Percentiles rank a stretch among this genome's conserved stretches.
Conservation (phyloP, 23 tunicate species). For the Corella eumyota region DNA sequence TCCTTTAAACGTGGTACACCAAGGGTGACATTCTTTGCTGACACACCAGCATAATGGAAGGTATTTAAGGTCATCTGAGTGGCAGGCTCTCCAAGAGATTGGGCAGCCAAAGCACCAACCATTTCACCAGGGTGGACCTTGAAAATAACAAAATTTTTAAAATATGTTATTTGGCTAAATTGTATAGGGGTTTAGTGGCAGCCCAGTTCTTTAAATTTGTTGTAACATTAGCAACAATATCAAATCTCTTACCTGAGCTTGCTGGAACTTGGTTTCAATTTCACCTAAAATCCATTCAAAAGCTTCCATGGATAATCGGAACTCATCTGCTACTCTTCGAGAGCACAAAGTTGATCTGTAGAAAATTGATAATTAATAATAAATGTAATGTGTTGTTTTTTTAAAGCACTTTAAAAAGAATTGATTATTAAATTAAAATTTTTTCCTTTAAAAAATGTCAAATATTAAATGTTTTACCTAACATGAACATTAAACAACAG, state of each 20-base stretch:
- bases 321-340: constrained; percentile 93
- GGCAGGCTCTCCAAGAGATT: constrained; percentile 98
- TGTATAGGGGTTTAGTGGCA: too few species aligned
- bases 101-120: constrained; percentile 99
- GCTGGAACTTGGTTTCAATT: constrained; percentile 94
- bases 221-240: neutral
- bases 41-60: constrained; percentile 99
- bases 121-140: constrained; percentile 96
- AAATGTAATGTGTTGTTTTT: neutral
- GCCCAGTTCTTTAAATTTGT: neutral
- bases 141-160: neutral
- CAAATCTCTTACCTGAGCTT: constrained; percentile 57
- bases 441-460: neutral
- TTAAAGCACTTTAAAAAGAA: neutral
- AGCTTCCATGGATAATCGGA: constrained; percentile 73
- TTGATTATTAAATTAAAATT: neutral
- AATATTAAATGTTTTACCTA: constrained; percentile 30
- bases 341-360: constrained; percentile 90
- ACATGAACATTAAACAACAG: constrained; percentile 94
- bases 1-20: constrained; percentile 99
- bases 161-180: too few species aligned
- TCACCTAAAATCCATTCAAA: constrained; percentile 98
- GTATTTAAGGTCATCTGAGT: constrained; percentile 99
- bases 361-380: neutral
- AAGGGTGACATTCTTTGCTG: constrained; percentile 99